These are phyloP conservation scores for Diadegma fenestrale DNA, from an alignment of 2,888 invertebrate genomes.

Conservation along the genomic window DNA sequence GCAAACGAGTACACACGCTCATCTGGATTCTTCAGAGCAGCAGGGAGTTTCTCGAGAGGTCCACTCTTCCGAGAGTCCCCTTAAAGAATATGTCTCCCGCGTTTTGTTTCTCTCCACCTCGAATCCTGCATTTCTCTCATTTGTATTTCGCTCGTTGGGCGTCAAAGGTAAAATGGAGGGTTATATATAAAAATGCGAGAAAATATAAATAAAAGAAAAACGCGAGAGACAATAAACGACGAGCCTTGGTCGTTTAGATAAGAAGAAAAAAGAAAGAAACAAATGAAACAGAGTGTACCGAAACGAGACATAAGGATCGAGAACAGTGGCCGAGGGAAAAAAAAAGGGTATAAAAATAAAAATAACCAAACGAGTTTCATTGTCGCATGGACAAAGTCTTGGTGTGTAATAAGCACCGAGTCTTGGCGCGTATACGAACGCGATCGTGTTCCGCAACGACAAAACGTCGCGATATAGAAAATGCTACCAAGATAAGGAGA, in stretches of 20 bases:
- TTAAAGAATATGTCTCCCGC: constrained; percentile 56
- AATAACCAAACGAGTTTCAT: neutral
- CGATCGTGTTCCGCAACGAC: constrained; percentile 39
- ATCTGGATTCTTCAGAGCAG: constrained; percentile 80
- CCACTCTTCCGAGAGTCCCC: constrained; percentile 69
- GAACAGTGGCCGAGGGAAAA: constrained; percentile 9
- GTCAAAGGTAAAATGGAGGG: constrained; percentile 25
- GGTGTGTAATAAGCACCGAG: constrained; percentile 31
- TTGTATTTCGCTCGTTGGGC: constrained; percentile 7
- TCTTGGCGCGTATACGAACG: constrained; percentile 12
- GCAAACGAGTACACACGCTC: constrained; percentile 77
- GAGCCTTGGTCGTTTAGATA: neutral
- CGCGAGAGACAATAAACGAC: constrained; percentile 13
- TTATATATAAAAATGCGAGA: neutral
- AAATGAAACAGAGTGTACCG: neutral
- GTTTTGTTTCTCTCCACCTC: constrained; percentile 18
- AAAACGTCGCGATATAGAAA: constrained; percentile 27
- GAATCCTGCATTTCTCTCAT: constrained; percentile 47
- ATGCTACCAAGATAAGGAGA: constrained; percentile 25
- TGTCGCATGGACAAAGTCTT: constrained; percentile 44
- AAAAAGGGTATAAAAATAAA: constrained; percentile 27
- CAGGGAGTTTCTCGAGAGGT: constrained; percentile 78
- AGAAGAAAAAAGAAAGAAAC: neutral
- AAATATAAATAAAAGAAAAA: constrained; percentile 31
- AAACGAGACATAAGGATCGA: neutral